Conservation (phyloP, 2,888 invertebrate genomes). For the Nomada ruficornis region DNA sequence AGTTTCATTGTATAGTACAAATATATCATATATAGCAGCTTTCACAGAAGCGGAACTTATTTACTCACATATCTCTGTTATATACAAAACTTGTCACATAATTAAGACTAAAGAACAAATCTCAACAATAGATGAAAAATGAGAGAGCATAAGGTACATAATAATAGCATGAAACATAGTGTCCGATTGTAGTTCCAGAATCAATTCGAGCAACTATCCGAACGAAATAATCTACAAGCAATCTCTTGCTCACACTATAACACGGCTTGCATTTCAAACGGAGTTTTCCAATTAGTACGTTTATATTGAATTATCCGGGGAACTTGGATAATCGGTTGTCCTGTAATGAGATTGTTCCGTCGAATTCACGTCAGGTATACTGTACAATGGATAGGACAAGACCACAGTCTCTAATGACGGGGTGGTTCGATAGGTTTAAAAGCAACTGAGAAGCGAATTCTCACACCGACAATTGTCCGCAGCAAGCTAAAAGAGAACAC, state of each 20-base stretch:
- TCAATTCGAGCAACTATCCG: not conserved
- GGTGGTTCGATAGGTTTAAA: slow-evolving; percentile 60
- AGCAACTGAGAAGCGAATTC: slow-evolving; percentile 50
- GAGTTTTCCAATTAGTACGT: slow-evolving; percentile 79
- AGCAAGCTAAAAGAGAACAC: no score
- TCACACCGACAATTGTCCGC: no score
- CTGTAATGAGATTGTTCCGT: slow-evolving; percentile 73
- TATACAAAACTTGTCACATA: no score
- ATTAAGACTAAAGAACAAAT: no score
- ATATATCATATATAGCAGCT: no score
- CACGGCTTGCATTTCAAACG: slow-evolving; percentile 67
- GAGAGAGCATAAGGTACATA: not conserved
- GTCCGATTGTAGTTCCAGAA: no score
- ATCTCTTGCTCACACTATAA: slow-evolving; percentile 36
- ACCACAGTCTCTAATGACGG: slow-evolving; percentile 66
- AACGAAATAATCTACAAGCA: slow-evolving; percentile 20
- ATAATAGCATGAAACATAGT: no score
- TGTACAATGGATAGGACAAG: slow-evolving; percentile 66
- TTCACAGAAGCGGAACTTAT: no score
- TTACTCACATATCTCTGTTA: no score
- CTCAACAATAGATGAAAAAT: not conserved
- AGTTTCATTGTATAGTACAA: no score
- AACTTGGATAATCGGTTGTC: slow-evolving; percentile 74
- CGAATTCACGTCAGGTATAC: slow-evolving; percentile 70
- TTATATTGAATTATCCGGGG: slow-evolving; percentile 77